Conservation (phyloP, 2,888 invertebrate species). For the Crematogaster levior region DNA sequence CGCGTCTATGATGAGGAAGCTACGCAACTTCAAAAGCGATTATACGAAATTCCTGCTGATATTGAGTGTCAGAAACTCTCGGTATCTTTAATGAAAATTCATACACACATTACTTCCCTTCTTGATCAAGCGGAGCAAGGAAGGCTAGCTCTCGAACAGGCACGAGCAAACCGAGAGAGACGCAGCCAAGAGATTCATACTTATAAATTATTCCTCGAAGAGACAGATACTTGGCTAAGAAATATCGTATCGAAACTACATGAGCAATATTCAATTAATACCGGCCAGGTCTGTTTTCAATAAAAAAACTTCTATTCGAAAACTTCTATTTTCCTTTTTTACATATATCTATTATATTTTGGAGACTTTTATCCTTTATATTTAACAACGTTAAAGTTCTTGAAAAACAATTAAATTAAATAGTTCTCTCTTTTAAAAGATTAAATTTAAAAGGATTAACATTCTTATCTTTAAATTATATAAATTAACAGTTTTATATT, state of each 20-base stretch:
- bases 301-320: background rate
- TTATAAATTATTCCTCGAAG: slow-evolving; percentile 80
- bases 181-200: slow-evolving; percentile 87
- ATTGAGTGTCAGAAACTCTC: slow-evolving; percentile 88
- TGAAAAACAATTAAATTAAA: background rate
- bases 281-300: slow-evolving; percentile 75
- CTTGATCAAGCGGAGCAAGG: slow-evolving; percentile 91
- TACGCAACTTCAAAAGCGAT: slow-evolving; percentile 88
- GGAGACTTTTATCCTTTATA: background rate
- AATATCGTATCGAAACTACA: slow-evolving; percentile 75
- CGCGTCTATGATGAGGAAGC: slow-evolving; percentile 90
- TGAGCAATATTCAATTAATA: slow-evolving; percentile 70
- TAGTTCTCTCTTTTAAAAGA: background rate
- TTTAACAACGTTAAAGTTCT: background rate
- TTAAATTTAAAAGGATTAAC: background rate
- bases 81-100: slow-evolving; percentile 88
- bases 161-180: slow-evolving; percentile 86
- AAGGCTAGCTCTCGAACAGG: slow-evolving; percentile 86
- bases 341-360: background rate
- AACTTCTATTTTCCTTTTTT: background rate
- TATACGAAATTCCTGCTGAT: slow-evolving; percentile 89
- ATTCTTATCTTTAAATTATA: background rate
- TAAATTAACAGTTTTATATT: background rate
- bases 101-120: slow-evolving; percentile 89
- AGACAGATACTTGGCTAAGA: slow-evolving; percentile 82